Conservation (phyloP, 2,113 vertebrate genomes). For the Prunella fulvescens region DNA sequence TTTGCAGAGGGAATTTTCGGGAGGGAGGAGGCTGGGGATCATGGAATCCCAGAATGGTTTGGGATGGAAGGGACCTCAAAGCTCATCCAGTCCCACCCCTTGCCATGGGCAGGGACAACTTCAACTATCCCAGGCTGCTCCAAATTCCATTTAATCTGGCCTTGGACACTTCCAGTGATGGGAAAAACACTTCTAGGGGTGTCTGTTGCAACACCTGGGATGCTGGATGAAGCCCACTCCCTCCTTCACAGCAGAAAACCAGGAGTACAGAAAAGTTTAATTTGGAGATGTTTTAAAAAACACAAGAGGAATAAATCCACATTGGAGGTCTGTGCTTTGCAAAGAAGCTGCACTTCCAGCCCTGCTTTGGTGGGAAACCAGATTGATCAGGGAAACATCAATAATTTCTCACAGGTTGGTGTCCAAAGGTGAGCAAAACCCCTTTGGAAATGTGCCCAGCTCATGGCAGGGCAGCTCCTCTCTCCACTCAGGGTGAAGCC, state of each 20-base stretch:
- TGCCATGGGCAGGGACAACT: background rate
- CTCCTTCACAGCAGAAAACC: background rate
- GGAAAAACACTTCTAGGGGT: background rate
- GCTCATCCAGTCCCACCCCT: background rate
- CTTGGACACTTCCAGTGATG: background rate
- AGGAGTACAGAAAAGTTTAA: background rate
- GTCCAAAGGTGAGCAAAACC: background rate
- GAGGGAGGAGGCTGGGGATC: background rate
- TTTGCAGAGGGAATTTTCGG: background rate
- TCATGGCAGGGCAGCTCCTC: background rate
- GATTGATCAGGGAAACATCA: background rate
- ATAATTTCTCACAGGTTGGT: background rate
- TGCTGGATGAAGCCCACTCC: background rate
- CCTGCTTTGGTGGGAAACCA: background rate
- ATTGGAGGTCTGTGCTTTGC: background rate
- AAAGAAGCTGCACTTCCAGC: too few relatives aligned
- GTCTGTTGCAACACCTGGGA: background rate
- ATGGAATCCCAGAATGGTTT: background rate
- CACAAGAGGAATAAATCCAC: background rate
- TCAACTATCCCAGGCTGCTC: background rate
- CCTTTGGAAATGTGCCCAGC: background rate
- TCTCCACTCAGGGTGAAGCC: background rate
- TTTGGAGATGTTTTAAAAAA: background rate
- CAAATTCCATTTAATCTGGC: rapidly evolving
- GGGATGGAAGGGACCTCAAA: background rate